Evolutionary conservation across 1,140 invertebrate genomes (phyloP), one percentile per base, ranked within the genome.

Genomic region (Lordiphosa mommai): DNA sequence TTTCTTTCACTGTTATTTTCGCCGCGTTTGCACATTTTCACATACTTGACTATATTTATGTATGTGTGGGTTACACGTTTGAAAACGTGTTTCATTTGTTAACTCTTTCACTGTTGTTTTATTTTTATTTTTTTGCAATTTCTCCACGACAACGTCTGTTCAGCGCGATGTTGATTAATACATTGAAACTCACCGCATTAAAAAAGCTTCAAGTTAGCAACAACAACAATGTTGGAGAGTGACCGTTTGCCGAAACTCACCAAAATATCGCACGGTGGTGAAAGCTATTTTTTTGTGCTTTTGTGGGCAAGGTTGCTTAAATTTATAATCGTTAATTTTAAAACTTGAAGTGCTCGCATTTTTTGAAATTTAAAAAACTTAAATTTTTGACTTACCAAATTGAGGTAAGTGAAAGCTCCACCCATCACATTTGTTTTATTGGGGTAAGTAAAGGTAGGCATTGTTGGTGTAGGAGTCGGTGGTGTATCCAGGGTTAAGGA

Each of bases 1-100:
- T 48, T 66, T 55, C 61, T 58, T 66, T 67, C 43, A 36, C 61
- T 66, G 34, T 66, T 55, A 65, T 43, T 57, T 65, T 57, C 40
- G 52, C 32, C 61, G 38, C 63, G 46, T 66, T n/a, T 17, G 51
- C 63, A 57, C 55, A 14, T 10, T 6, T 9, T 23, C 23, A 49
- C 40, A 65, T 43, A 36, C 56, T 44, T 10, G 36, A 6, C n/a
- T 12, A 12, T 16, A 13, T n/a, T n/a, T 40, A 51, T 38, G 20
- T 43, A 52, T 60, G 59, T 43, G 48, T 27, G 30, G 32, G 23
- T 41, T 23, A 30, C n/a, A 38, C 4, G 32, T 43, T 14, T 13
- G 0, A 41, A 64, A 65, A 65, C 60, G 59, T 65, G 49, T 66
- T 65, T 65, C 27, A 46, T 52, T 61, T 63, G 47, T 44, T 8